Evolutionary conservation across 2,113 vertebrate genomes (phyloP).

Genomic region (Eudorcas thomsonii): DNA sequence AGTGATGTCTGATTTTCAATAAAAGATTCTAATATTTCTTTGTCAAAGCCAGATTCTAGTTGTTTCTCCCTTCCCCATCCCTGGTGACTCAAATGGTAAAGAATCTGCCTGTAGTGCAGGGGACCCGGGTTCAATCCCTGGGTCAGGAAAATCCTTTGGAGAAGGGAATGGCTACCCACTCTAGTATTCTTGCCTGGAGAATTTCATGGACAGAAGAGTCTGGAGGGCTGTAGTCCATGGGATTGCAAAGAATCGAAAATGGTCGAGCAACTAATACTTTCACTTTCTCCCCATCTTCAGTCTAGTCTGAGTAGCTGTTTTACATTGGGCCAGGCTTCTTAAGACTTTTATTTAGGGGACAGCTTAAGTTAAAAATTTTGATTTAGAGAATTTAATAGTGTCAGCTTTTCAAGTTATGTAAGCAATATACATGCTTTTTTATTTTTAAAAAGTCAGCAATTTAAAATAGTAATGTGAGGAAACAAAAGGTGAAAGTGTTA

Average conservation of each 20-base stretch:
- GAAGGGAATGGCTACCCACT: background rate
- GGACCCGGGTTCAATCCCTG: background rate
- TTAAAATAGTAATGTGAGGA: background rate
- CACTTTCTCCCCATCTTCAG: background rate
- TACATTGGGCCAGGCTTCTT: background rate
- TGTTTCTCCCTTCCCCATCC: background rate
- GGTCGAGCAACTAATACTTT: background rate
- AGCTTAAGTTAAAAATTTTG: background rate
- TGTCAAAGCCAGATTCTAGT: background rate
- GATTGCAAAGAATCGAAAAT: background rate
- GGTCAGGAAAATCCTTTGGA: background rate
- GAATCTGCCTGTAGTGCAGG: background rate
- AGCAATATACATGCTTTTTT: constrained; percentile 3
- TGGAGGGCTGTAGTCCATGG: background rate
- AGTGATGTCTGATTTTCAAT: background rate
- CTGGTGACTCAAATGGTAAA: background rate
- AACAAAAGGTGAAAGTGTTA: background rate
- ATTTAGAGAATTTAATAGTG: background rate
- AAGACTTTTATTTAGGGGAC: background rate
- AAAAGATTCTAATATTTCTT: background rate
- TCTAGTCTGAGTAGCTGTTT: background rate
- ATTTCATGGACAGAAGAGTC: background rate
- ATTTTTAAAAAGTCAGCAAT: background rate
- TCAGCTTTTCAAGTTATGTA: background rate
- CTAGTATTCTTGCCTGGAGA: background rate